A percentile compares a stretch with the other conserved stretches of the same genome.
Evolutionary conservation across 2,888 invertebrate genomes (phyloP).

Genomic region (Trichogramma evanescens): DNA sequence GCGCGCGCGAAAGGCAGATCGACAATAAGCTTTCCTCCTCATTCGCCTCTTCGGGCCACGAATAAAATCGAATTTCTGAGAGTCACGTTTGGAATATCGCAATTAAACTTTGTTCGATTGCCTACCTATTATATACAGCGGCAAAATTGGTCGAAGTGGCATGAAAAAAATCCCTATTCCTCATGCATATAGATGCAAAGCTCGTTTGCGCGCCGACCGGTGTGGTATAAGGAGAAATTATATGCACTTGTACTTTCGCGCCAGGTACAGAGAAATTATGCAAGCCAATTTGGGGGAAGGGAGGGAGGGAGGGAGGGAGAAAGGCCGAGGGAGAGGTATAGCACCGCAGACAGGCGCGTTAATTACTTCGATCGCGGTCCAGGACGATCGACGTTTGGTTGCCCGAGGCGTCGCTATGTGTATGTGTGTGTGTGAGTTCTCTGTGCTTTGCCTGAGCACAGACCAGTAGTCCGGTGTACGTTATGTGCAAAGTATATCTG

Average conservation of each 20-base stretch:
- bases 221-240: neutral
- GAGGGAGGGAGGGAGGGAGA: no score
- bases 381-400: constrained; percentile 13
- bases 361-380: constrained; percentile 22
- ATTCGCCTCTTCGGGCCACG: constrained; percentile 5
- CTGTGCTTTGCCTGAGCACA: no score
- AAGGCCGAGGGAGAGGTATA: no score
- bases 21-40: constrained; percentile 12
- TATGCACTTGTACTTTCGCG: no score
- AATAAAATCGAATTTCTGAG: neutral
- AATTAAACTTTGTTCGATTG: constrained; percentile 27
- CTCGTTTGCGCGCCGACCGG: neutral
- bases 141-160: neutral
- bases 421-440: no score
- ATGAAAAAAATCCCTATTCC: neutral
- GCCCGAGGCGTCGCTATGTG: neutral
- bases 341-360: constrained; percentile 20
- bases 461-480: no score
- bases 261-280: neutral
- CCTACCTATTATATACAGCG: neutral
- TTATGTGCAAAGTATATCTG: no score
- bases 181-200: neutral
- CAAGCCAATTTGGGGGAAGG: no score
- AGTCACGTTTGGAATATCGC: constrained; percentile 22
- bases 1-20: constrained; percentile 9